Evolutionary conservation across 1,140 invertebrate genomes (phyloP).

Genomic region (Bombyx mandarina): DNA sequence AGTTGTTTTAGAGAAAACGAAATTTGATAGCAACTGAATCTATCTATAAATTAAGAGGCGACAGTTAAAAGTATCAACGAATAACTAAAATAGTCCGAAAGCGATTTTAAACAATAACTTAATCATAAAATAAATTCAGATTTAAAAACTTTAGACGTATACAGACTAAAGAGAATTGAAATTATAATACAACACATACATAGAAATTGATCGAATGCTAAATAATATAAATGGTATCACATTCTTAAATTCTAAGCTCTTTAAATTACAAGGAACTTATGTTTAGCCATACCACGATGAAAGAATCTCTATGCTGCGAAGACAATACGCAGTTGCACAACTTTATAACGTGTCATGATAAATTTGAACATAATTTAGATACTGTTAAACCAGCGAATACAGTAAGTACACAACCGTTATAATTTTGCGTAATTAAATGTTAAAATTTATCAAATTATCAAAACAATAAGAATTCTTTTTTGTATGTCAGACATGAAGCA

Average conservation of each 20-base stretch:
- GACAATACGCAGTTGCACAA: conserved; percentile 28
- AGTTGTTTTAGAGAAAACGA: too few relatives aligned
- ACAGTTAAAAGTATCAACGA: too few relatives aligned
- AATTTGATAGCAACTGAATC: too few relatives aligned
- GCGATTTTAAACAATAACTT: conserved; percentile 25
- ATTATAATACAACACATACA: conserved; percentile 41
- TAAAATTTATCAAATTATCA: neutral
- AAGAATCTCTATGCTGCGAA: conserved; percentile 37
- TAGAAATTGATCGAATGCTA: conserved; percentile 36
- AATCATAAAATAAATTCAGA: conserved; percentile 46
- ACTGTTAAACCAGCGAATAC: conserved; percentile 14
- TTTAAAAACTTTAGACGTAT: conserved; percentile 45
- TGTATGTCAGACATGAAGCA: too few relatives aligned
- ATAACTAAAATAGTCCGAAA: too few relatives aligned
- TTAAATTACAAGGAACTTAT: conserved; percentile 65
- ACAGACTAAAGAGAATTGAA: conserved; percentile 38
- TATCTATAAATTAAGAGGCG: too few relatives aligned
- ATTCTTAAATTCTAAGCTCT: conserved; percentile 61
- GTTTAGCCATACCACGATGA: conserved; percentile 46
- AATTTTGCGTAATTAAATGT: conserved; percentile 16
- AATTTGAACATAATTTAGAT: conserved; percentile 14
- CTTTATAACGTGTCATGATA: conserved; percentile 27
- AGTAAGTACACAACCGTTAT: conserved; percentile 67
- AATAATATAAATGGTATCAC: conserved; percentile 67
- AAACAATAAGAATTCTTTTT: neutral